phyloP scores from a whole-genome alignment of 2,113 vertebrate species.

The Thomomys bottae region DNA sequence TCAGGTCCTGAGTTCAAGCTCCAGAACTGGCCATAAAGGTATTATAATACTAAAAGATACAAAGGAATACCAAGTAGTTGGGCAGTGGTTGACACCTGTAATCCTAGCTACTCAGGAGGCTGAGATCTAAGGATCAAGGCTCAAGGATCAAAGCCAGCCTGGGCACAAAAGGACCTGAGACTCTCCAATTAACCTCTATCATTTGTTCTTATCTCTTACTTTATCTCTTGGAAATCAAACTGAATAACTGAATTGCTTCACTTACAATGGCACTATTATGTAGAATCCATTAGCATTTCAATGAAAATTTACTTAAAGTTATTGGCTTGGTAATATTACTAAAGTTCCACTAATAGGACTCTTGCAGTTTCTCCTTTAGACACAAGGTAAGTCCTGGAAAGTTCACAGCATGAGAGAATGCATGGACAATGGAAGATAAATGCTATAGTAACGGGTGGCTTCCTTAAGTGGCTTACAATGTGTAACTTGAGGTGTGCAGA shows the following conservation, averaged over 20 bases:
- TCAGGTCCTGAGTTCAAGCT: too few relatives aligned
- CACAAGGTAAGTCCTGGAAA: not conserved
- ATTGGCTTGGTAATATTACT: not conserved
- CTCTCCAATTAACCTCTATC: too few relatives aligned
- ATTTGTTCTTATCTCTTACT: too few relatives aligned
- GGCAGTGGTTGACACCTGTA: too few relatives aligned
- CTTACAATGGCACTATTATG: constrained; percentile 16
- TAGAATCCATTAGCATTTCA: constrained; percentile 46
- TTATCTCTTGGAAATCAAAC: not conserved
- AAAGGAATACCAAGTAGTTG: too few relatives aligned
- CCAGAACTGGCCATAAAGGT: too few relatives aligned
- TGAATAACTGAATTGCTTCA: not conserved
- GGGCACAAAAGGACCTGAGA: too few relatives aligned
- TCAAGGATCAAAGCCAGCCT: too few relatives aligned
- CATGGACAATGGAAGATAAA: not conserved
- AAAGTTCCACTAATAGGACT: not conserved
- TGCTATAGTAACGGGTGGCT: not conserved
- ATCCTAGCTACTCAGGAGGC: too few relatives aligned
- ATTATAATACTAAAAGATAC: too few relatives aligned
- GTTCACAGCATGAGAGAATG: not conserved
- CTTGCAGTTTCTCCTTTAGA: not conserved
- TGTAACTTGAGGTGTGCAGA: not conserved
- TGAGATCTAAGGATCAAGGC: too few relatives aligned
- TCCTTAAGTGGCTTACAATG: not conserved
- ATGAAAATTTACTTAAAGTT: constrained; percentile 29